Evolutionary conservation across 2,113 vertebrate genomes (phyloP).

Genomic region (Enhydra lutris): DNA sequence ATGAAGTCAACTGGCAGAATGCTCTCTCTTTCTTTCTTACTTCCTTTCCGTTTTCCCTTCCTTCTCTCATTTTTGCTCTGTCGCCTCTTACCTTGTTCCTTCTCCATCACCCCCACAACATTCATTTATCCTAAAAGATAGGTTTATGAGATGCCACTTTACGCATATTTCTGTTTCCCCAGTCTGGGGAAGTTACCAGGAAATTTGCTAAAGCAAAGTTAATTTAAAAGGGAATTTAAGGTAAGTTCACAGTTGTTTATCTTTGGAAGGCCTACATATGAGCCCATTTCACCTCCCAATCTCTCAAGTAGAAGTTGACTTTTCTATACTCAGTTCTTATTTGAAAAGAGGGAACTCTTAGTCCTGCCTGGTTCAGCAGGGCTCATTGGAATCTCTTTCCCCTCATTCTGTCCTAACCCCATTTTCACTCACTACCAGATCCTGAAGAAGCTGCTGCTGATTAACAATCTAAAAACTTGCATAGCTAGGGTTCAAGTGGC

Average conservation of each 20-base stretch:
- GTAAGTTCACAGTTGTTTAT: neutral
- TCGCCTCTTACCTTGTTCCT: neutral
- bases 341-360: neutral
- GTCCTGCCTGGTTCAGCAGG: neutral
- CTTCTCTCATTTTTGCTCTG: neutral
- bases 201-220: neutral
- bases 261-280: neutral
- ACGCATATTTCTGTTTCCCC: neutral
- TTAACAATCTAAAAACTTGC: neutral
- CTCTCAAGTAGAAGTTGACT: neutral
- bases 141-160: neutral
- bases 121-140: neutral
- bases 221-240: neutral
- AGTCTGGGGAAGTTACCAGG: neutral
- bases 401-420: neutral
- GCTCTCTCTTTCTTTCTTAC: neutral
- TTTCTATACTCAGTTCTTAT: neutral
- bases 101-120: neutral
- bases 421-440: neutral
- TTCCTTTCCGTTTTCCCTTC: neutral
- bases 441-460: neutral
- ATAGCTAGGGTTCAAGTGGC: neutral
- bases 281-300: neutral
- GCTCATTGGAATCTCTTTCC: neutral
- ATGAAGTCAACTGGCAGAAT: conserved; percentile 28